phyloP scores from a whole-genome alignment of 1,140 invertebrate genomes.

The Lucilia cuprina region DNA sequence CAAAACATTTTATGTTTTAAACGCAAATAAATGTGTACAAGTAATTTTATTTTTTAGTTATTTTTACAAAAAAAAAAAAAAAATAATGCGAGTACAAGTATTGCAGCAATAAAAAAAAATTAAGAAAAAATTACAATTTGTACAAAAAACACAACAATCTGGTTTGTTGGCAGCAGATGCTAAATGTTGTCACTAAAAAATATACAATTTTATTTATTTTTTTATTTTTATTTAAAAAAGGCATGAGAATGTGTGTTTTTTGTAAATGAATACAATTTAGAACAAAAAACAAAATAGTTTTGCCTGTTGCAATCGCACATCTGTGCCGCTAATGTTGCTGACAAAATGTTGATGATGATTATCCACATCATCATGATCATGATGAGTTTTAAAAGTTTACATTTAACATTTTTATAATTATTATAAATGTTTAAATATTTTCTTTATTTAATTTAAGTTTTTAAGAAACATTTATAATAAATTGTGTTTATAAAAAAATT shows the following conservation, averaged over 20 bases:
- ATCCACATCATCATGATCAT: neutral
- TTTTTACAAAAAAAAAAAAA: too few species aligned
- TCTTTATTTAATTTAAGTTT: too few species aligned
- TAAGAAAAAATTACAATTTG: neutral
- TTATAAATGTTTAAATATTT: too few species aligned
- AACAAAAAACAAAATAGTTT: slow-evolving; percentile 6
- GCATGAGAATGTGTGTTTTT: neutral
- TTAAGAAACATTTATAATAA: too few species aligned
- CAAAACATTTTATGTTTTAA: neutral
- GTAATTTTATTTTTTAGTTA: neutral
- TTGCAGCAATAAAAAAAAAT: neutral
- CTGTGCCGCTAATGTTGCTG: neutral
- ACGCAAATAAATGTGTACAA: neutral
- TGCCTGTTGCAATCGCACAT: slow-evolving; percentile 13
- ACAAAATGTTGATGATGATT: neutral
- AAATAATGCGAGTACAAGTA: too few species aligned
- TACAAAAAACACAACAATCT: neutral
- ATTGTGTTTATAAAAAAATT: too few species aligned
- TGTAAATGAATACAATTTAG: neutral
- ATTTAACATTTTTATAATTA: too few species aligned
- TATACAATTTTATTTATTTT: neutral
- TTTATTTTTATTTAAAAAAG: neutral
- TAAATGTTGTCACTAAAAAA: neutral
- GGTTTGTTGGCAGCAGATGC: slow-evolving; percentile 13
- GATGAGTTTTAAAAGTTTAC: too few species aligned